Conservation (phyloP, 2,888 invertebrate species). For the Cinara cedri region DNA sequence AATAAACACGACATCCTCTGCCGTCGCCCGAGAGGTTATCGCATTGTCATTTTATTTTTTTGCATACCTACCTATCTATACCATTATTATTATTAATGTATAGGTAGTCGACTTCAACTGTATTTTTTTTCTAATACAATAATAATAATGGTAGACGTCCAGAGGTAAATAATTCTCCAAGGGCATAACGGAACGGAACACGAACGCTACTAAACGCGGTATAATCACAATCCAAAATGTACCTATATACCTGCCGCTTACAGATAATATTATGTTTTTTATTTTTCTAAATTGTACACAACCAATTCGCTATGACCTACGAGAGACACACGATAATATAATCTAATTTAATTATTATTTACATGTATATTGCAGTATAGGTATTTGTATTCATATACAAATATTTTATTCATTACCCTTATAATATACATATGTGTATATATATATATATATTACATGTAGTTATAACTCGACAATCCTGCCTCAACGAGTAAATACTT, state of each 20-base stretch:
- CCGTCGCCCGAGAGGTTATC: slow-evolving; percentile 11
- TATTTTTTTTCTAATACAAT: slow-evolving; percentile 28
- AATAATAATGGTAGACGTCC: slow-evolving; percentile 23
- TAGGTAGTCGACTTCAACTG: no score
- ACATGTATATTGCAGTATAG: no score
- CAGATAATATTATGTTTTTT: background rate
- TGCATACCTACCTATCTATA: background rate
- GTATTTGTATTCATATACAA: no score
- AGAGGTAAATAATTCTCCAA: slow-evolving; percentile 36
- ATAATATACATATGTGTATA: no score
- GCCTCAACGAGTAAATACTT: no score
- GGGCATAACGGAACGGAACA: slow-evolving; percentile 45
- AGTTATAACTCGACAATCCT: no score
- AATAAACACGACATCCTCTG: no score
- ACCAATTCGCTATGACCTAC: slow-evolving; percentile 27
- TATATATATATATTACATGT: no score
- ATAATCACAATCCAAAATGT: slow-evolving; percentile 34
- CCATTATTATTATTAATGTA: background rate
- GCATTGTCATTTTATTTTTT: slow-evolving; percentile 21
- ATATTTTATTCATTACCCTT: no score
- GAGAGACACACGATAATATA: slow-evolving; percentile 16
- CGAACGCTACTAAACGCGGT: slow-evolving; percentile 25
- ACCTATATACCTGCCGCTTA: background rate
- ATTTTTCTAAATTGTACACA: slow-evolving; percentile 22
- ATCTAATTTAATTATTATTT: slow-evolving; percentile 32